Evolutionary conservation across 2,113 vertebrate species (phyloP).

Genomic region (Tichodroma muraria): DNA sequence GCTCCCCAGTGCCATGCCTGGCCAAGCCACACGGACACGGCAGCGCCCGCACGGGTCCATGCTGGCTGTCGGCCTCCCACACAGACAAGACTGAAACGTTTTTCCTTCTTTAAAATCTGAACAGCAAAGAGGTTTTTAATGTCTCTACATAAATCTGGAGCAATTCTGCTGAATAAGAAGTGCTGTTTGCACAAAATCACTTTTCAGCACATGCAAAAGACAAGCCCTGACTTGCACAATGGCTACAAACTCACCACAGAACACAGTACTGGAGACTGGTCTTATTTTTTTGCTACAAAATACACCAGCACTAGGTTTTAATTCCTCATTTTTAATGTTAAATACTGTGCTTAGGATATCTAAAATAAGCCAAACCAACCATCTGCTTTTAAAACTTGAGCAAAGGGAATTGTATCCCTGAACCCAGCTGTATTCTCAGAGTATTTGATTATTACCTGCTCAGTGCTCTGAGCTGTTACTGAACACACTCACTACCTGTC

Average conservation of each 20-base stretch:
- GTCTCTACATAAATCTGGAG: not conserved
- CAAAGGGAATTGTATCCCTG: not conserved
- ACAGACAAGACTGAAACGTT: not conserved
- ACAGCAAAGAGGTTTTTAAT: not conserved
- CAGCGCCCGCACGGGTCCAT: not conserved
- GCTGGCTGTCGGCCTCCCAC: not conserved
- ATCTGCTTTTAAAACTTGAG: not conserved
- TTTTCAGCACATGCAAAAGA: not conserved
- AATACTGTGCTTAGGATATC: not conserved
- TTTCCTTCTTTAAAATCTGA: not conserved
- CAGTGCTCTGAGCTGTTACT: not conserved
- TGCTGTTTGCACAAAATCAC: not conserved
- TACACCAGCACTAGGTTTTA: not conserved
- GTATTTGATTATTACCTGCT: not conserved
- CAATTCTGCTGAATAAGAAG: not conserved
- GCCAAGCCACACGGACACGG: not conserved
- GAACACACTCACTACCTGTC: not conserved
- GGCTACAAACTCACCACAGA: not conserved
- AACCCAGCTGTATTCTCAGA: not conserved
- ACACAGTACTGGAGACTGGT: rapidly evolving
- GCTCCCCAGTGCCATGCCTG: not conserved
- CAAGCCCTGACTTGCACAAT: not conserved
- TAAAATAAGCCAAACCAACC: not conserved
- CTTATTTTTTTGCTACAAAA: not conserved
- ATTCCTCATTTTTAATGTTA: not conserved